A percentile compares a stretch with the other conserved stretches of the same genome.
These are phyloP conservation scores for Cynopterus sphinx DNA, from an alignment of 2,797 vertebrate genomes.

Conservation along the genomic window DNA sequence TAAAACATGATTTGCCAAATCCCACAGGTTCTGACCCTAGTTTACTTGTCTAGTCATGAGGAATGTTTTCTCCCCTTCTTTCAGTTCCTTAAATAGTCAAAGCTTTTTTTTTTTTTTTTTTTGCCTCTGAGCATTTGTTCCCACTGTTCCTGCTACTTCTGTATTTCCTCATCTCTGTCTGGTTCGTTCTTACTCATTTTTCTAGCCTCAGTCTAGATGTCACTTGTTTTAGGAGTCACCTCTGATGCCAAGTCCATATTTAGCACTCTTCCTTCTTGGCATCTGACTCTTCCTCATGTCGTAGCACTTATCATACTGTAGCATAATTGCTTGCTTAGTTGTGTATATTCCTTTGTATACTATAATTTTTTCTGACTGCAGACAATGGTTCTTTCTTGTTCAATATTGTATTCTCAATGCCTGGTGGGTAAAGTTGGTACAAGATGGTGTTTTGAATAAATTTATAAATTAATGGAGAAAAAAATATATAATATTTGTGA, in stretches of 20 bases:
- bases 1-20: background rate
- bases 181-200: slow-evolving; percentile 9
- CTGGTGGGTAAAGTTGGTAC: background rate
- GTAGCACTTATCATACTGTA: background rate
- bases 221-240: background rate
- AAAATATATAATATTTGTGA: background rate
- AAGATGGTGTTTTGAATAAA: background rate
- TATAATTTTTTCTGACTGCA: background rate
- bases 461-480: background rate
- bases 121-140: background rate
- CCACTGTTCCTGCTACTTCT: background rate
- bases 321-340: background rate
- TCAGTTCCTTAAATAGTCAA: background rate
- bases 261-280: background rate
- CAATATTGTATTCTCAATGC: background rate
- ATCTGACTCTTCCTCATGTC: background rate
- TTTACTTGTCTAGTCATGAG: background rate
- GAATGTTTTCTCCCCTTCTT: background rate
- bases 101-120: background rate
- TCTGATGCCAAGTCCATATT: too few species aligned
- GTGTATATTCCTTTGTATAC: background rate
- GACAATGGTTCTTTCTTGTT: background rate
- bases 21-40: background rate
- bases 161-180: background rate
- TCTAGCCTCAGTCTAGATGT: background rate